phyloP scores from a whole-genome alignment of 1,140 invertebrate genomes.

The Drosophila funebris region DNA sequence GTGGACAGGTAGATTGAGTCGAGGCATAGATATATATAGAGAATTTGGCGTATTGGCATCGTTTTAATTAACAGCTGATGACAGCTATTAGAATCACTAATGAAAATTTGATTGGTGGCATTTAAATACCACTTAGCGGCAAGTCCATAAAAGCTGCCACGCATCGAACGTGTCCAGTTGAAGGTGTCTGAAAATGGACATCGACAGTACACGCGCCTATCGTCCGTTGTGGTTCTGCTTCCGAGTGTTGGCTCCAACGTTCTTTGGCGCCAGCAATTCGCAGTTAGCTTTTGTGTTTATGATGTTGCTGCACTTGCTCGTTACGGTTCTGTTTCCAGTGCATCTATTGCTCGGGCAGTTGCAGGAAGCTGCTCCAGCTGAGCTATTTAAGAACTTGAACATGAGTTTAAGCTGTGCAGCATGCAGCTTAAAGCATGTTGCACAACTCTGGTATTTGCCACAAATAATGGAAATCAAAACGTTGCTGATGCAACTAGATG shows the following conservation, averaged over 20 bases:
- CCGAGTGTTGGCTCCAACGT: constrained; percentile 42
- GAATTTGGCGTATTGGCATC: constrained; percentile 29
- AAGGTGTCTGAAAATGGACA: constrained; percentile 19
- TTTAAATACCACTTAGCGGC: constrained; percentile 62
- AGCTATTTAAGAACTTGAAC: constrained; percentile 48
- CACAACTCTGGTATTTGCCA: constrained; percentile 31
- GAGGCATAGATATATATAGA: no score
- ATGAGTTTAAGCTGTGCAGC: constrained; percentile 34
- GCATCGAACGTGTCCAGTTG: neutral
- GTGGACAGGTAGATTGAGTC: no score
- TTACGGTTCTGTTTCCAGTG: constrained; percentile 54
- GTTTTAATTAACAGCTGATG: constrained; percentile 59
- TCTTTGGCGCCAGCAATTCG: constrained; percentile 23
- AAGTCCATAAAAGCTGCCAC: constrained; percentile 39
- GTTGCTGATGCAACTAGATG: constrained; percentile 38
- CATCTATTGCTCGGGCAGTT: constrained; percentile 50
- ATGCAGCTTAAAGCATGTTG: constrained; percentile 56
- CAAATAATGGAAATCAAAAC: constrained; percentile 45
- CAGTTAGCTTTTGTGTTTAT: constrained; percentile 10
- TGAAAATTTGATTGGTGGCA: constrained; percentile 59
- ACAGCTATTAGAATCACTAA: constrained; percentile 48
- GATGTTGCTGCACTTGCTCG: constrained; percentile 32
- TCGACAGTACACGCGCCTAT: constrained; percentile 58
- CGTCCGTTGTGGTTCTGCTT: constrained; percentile 56
- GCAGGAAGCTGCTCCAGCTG: constrained; percentile 4